A percentile compares a stretch with the other conserved stretches of the same genome.
phyloP scores from a whole-genome alignment of 2,888 invertebrate species.

The Oscheius sp. region DNA sequence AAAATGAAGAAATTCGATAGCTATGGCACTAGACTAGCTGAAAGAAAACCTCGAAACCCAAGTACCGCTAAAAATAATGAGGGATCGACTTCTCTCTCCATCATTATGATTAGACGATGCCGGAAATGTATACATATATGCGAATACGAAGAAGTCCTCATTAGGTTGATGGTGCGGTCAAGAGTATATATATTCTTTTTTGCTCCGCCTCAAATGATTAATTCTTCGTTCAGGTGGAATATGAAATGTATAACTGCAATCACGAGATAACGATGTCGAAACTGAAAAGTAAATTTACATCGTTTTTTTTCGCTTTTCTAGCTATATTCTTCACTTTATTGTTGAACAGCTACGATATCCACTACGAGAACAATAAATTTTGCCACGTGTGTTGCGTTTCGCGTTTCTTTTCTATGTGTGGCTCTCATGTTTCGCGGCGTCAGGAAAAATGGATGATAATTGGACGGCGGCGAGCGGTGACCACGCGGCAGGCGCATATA shows the following conservation, averaged over 20 bases:
- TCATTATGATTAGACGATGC: too few species aligned
- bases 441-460: slow-evolving; percentile 32
- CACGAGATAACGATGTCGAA: background rate
- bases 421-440: slow-evolving; percentile 31
- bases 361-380: background rate
- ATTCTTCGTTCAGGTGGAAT: background rate
- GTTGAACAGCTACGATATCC: background rate
- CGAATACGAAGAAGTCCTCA: background rate
- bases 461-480: slow-evolving; percentile 25
- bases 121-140: too few species aligned
- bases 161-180: background rate
- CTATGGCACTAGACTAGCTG: slow-evolving; percentile 24
- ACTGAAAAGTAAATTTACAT: background rate
- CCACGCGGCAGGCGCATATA: slow-evolving; percentile 25
- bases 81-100: too few species aligned
- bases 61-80: slow-evolving; percentile 21
- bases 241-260: background rate
- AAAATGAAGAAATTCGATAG: slow-evolving; percentile 32
- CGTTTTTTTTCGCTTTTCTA: background rate
- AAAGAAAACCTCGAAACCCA: slow-evolving; percentile 31
- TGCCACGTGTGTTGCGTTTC: slow-evolving; percentile 8
- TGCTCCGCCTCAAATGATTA: background rate
- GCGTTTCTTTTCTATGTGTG: slow-evolving; percentile 26
- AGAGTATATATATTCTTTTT: slow-evolving; percentile 3
- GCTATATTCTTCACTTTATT: background rate